Evolutionary conservation across 1,140 invertebrate species (phyloP), one percentile per base, ranked within the genome.

Genomic region (Aphaenogaster rudis): DNA sequence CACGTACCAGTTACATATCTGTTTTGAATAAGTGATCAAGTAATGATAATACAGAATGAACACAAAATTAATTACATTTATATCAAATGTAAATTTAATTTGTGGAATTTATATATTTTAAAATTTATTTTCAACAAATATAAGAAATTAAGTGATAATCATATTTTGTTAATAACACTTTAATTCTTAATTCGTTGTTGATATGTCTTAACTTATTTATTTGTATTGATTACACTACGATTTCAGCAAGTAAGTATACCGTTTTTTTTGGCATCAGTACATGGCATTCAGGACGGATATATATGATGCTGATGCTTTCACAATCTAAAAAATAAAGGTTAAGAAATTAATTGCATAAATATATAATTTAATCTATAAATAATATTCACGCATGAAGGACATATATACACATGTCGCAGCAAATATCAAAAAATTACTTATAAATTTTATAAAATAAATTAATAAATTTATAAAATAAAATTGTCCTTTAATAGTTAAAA

Each of bases 261-360:
- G 9, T 7, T 3, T 21, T 17, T 59, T 1, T 7, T 76, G 5
- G 0, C 48, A 52, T 84, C 7, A 87, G 59, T 87, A 87, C 21
- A 87, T 67, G 17, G 79, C 86, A 36, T 66, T 17, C 57, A 84
- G 59, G 13, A 87, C 69, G 1, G 86, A 87, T 36, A 64, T 8
- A 28, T 84, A 87, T 45, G 86, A 87, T 9, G 67, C 79, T 15
- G 79, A 84, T 15, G 79, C 59, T 13, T 76, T 87, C 8, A 87
- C 3, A 0, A 87, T 84, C 86, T 54, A 50, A 45, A 85, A 15
- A 17, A 8, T 39, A 17, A 33, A 15, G 2, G 36, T 45, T 61
- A 63, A 17, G 17, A 72, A 28, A 50, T 13, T 28, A 59, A 28
- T 28, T 28, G 21, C 21, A 28, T 28, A 28, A 28, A 28, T 28